phyloP scores from a whole-genome alignment of 2,113 vertebrate species.

The Leuciscus idus region DNA sequence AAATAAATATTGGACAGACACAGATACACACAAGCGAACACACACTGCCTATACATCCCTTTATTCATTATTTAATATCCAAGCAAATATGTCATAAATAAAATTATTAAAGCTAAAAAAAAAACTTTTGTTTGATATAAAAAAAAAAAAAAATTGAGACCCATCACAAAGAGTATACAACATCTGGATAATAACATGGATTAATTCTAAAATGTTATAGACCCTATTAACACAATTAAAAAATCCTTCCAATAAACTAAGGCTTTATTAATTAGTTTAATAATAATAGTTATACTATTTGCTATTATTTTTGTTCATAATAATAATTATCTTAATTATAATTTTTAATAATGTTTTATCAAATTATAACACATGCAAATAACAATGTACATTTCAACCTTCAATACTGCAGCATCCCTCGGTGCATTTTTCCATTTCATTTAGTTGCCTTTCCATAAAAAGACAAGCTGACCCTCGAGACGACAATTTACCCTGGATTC shows the following conservation, averaged over 20 bases:
- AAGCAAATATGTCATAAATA: neutral
- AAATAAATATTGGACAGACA: slow-evolving; percentile 59
- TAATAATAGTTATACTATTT: slow-evolving; percentile 4
- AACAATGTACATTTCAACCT: slow-evolving; percentile 56
- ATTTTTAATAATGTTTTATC: neutral
- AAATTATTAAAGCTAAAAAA: neutral
- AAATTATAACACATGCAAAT: slow-evolving; percentile 22
- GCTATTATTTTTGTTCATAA: neutral
- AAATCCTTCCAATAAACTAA: neutral
- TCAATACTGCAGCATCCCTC: slow-evolving; percentile 56
- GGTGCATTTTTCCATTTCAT: slow-evolving; percentile 66
- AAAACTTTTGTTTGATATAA: slow-evolving; percentile 13
- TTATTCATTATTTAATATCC: neutral
- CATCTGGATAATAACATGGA: slow-evolving; percentile 47
- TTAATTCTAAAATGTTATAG: slow-evolving; percentile 46
- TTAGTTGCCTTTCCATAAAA: slow-evolving; percentile 72
- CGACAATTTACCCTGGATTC: slow-evolving; percentile 68
- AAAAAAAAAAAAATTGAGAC: slow-evolving; percentile 24
- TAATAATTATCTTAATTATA: slow-evolving; percentile 16
- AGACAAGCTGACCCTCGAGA: slow-evolving; percentile 69
- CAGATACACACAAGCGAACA: slow-evolving; percentile 26
- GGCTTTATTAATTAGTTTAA: neutral
- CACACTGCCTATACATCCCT: neutral
- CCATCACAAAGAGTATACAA: slow-evolving; percentile 35
- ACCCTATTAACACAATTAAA: neutral